Evolutionary conservation across 2,888 invertebrate species (phyloP).

Genomic region (Steinernema scapterisci): DNA sequence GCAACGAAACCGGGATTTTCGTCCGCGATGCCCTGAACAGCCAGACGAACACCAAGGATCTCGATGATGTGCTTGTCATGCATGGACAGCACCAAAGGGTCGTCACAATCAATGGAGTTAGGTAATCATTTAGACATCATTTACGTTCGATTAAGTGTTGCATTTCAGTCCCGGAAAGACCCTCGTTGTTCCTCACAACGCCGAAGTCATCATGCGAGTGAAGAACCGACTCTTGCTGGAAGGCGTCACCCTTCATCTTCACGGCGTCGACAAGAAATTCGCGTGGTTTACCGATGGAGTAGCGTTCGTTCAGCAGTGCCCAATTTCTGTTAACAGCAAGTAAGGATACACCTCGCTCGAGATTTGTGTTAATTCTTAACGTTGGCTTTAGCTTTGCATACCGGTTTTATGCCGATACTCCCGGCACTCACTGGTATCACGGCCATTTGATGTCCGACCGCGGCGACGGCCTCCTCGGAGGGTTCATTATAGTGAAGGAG

Average conservation of each 20-base stretch:
- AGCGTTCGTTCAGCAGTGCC: constrained; percentile 61
- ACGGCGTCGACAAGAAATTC: constrained; percentile 55
- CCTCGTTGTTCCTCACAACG: constrained; percentile 50
- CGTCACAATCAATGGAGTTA: constrained; percentile 52
- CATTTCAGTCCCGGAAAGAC: constrained; percentile 52
- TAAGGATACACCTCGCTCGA: constrained; percentile 27
- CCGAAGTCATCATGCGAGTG: constrained; percentile 54
- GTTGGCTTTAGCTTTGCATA: constrained; percentile 50
- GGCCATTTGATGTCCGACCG: constrained; percentile 53
- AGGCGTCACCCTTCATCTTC: constrained; percentile 53
- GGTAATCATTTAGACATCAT: constrained; percentile 36
- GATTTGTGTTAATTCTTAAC: neutral
- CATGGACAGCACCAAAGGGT: constrained; percentile 55
- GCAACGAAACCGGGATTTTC: neutral
- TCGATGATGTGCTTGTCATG: constrained; percentile 48
- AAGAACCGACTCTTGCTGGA: constrained; percentile 52
- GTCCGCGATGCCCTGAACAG: constrained; percentile 38
- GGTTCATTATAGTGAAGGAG: constrained; percentile 32
- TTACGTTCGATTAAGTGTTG: too few relatives aligned
- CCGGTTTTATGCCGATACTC: constrained; percentile 52
- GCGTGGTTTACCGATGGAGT: constrained; percentile 60
- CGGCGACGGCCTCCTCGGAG: constrained; percentile 52
- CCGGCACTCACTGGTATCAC: constrained; percentile 55
- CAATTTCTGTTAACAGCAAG: constrained; percentile 50
- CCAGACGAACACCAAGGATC: constrained; percentile 48